A percentile compares a stretch with the other conserved stretches of the same genome.
These are phyloP conservation scores for Euglossa dilemma DNA, from an alignment of 1,140 invertebrate species.

Conservation along the genomic window DNA sequence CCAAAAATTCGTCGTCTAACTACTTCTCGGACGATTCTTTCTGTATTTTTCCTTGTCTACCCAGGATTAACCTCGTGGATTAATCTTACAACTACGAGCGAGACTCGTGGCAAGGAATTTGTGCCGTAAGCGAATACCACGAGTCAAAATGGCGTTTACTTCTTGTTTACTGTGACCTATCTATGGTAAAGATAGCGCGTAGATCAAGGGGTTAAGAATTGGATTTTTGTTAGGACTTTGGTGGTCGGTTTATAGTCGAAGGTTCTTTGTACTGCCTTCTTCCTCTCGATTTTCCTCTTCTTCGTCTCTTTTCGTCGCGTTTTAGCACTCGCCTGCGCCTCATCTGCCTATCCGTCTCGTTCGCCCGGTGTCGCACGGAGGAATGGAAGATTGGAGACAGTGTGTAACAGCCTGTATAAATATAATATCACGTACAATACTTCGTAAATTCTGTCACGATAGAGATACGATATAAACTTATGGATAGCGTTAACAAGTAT, in stretches of 20 bases:
- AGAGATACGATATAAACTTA: slow-evolving; percentile 80
- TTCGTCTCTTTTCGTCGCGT: background rate
- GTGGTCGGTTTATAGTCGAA: background rate
- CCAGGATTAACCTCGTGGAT: too few relatives aligned
- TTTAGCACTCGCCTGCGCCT: slow-evolving; percentile 44
- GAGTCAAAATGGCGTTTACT: too few relatives aligned
- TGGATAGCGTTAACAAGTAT: slow-evolving; percentile 79
- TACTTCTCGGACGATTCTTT: too few relatives aligned
- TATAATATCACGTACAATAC: slow-evolving; percentile 79
- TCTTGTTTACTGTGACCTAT: too few relatives aligned
- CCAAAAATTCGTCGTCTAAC: background rate
- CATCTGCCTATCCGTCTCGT: slow-evolving; percentile 52
- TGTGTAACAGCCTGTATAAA: slow-evolving; percentile 80
- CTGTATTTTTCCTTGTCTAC: too few relatives aligned
- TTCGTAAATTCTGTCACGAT: slow-evolving; percentile 74
- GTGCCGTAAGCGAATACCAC: too few relatives aligned
- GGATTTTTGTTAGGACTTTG: background rate
- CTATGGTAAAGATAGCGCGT: too few relatives aligned
- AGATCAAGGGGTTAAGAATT: too few relatives aligned
- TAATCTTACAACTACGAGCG: too few relatives aligned
- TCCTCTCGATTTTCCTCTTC: slow-evolving; percentile 3
- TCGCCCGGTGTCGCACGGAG: slow-evolving; percentile 71
- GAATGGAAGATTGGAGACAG: slow-evolving; percentile 75
- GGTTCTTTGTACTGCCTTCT: too few relatives aligned
- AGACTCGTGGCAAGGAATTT: too few relatives aligned